Evolutionary conservation across 2,113 vertebrate species (phyloP).

Genomic region (Vanacampus margaritifer): DNA sequence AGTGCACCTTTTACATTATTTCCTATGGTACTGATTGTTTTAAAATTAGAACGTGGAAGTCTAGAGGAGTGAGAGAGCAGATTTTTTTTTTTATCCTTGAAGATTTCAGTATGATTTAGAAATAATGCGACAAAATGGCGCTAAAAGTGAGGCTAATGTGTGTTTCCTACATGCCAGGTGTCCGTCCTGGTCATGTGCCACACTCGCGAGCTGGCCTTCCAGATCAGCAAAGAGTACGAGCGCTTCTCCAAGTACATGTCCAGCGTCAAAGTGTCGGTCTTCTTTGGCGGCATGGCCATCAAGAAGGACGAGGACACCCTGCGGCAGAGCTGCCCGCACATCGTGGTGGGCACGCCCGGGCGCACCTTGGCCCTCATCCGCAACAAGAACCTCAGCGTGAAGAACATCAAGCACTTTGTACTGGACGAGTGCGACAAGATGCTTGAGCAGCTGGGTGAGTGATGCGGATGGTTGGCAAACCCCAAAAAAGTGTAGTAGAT

Average conservation of each 20-base stretch:
- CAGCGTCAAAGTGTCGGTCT: conserved; percentile 82
- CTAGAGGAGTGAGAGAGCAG: no score
- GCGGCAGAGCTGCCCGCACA: conserved; percentile 84
- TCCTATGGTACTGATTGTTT: no score
- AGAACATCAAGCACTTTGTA: conserved; percentile 86
- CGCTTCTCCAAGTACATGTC: conserved; percentile 91
- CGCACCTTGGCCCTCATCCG: conserved; percentile 80
- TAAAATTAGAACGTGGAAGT: no score
- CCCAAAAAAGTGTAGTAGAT: background rate
- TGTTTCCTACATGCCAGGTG: conserved; percentile 54
- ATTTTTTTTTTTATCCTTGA: no score
- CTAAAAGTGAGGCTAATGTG: background rate
- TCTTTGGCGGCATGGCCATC: conserved; percentile 84
- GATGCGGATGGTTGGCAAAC: background rate
- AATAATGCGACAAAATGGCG: background rate
- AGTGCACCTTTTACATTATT: conserved; percentile 3
- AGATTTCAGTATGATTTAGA: no score
- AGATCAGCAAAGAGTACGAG: conserved; percentile 89
- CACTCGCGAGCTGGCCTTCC: conserved; percentile 85
- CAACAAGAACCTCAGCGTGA: conserved; percentile 77
- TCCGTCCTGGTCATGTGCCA: conserved; percentile 88
- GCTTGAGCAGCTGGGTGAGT: conserved; percentile 82
- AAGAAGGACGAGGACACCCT: conserved; percentile 84
- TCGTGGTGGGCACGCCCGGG: conserved; percentile 83
- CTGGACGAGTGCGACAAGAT: conserved; percentile 89